phyloP scores from a whole-genome alignment of 2,888 invertebrate genomes.

The Ennomos quercinarius region DNA sequence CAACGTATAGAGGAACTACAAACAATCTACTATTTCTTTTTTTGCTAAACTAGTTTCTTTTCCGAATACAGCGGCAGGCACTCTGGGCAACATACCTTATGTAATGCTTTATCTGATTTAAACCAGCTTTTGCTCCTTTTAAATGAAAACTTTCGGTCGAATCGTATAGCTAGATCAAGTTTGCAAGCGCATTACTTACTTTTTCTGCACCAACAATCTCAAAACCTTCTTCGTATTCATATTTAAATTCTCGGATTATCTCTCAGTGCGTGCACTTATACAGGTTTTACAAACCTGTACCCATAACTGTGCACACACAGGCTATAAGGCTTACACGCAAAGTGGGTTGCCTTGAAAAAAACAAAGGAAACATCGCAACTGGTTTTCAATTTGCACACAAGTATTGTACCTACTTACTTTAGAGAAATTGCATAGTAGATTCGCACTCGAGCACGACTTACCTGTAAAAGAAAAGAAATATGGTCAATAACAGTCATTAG shows the following conservation, averaged over 20 bases:
- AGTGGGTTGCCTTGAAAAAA: constrained; percentile 42
- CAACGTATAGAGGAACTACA: too few species aligned
- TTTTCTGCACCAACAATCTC: too few species aligned
- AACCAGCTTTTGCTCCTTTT: too few species aligned
- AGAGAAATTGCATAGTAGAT: constrained; percentile 29
- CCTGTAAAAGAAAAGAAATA: constrained; percentile 51
- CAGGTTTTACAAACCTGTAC: constrained; percentile 32
- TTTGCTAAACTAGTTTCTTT: too few species aligned
- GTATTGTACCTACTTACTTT: constrained; percentile 43
- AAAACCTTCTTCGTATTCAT: not conserved
- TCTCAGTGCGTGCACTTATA: constrained; percentile 8
- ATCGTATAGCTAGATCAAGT: too few species aligned
- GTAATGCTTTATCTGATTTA: too few species aligned
- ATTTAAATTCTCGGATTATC: constrained; percentile 19
- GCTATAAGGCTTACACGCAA: constrained; percentile 9
- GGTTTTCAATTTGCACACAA: constrained; percentile 39
- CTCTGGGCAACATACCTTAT: too few species aligned
- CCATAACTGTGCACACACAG: constrained; percentile 27
- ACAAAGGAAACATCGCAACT: constrained; percentile 32
- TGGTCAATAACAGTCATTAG: too few species aligned
- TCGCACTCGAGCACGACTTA: constrained; percentile 47
- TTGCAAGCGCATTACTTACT: too few species aligned
- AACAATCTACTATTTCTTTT: too few species aligned
- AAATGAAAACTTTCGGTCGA: too few species aligned
- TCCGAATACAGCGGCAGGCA: too few species aligned